Base-by-base conservation (phyloP, 2,113 vertebrate species). In the Aplodontia rufa region DNA sequence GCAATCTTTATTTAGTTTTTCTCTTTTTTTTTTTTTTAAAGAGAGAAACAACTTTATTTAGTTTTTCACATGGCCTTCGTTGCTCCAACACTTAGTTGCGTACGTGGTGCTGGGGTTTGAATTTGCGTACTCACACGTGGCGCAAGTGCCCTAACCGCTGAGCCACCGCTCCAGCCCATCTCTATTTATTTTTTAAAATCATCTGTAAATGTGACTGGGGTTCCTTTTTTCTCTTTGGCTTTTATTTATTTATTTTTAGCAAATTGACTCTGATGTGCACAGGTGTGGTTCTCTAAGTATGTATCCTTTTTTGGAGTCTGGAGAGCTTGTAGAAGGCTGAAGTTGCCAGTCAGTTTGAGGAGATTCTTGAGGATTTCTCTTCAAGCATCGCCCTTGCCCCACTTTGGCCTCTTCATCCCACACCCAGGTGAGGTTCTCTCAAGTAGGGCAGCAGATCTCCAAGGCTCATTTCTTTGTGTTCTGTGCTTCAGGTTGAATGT, bases 391-490 rank as follows among this genome's bases (percentile, higher is more conserved):
- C 37, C 94, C 86, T 92, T 80, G 30, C 12, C 16, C 5, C 53
- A 30, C n/a, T 64, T 47, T 90, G 55, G 78, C 16, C 55, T 85
- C 5, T 47, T 20, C 28, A 35, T 80, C 51, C 35, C n/a, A n/a
- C n/a, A n/a, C n/a, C n/a, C n/a, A n/a, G n/a, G n/a, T n/a, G n/a
- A n/a, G n/a, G n/a, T n/a, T n/a, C n/a, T n/a, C n/a, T n/a, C n/a
- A n/a, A n/a, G n/a, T n/a, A n/a, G n/a, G n/a, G n/a, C n/a, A n/a
- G n/a, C 28, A 24, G 40, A 62, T 49, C 24, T 28, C 30, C 32
- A 58, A 71, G 87, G 71, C 93, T 94, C 9, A 11, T 72, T 75
- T 92, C 83, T 83, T 22, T 74, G 32, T 71, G 66, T 66, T 91
- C 72, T 94, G 35, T 91, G 72, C 87, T 83, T 94, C 83, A 37